phyloP scores from a whole-genome alignment of 2,888 invertebrate genomes.

The Acrobasis consociella region DNA sequence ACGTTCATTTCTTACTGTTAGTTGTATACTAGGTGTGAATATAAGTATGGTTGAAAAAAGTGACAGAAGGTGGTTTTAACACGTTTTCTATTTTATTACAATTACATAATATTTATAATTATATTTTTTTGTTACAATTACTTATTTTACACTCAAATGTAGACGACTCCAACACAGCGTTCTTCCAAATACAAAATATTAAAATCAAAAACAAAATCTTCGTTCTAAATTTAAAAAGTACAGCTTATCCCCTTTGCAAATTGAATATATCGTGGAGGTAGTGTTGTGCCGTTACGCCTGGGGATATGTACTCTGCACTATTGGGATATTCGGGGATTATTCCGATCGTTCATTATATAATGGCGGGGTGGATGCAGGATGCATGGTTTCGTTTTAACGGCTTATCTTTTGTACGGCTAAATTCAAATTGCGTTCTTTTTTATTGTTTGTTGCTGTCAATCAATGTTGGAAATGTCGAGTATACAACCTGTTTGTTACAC shows the following conservation, averaged over 20 bases:
- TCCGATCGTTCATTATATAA: constrained; percentile 69
- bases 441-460: constrained; percentile 13
- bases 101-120: too few species aligned
- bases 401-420: constrained; percentile 30
- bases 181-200: background rate
- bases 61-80: too few species aligned
- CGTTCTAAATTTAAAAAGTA: constrained; percentile 53
- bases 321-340: constrained; percentile 57
- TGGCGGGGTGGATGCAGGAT: constrained; percentile 42
- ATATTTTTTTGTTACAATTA: too few species aligned
- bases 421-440: constrained; percentile 20
- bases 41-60: too few species aligned
- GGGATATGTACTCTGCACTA: constrained; percentile 62
- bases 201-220: constrained; percentile 47
- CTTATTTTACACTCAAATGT: too few species aligned
- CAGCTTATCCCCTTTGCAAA: constrained; percentile 24
- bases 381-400: constrained; percentile 38
- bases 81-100: too few species aligned
- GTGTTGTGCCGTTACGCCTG: constrained; percentile 42
- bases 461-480: background rate
- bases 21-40: too few species aligned
- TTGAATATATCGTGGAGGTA: constrained; percentile 28
- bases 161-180: too few species aligned
- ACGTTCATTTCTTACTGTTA: too few species aligned
- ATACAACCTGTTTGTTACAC: background rate